Evolutionary conservation across 2,797 vertebrate species (phyloP).

Genomic region (Silurus lanzhouensis): DNA sequence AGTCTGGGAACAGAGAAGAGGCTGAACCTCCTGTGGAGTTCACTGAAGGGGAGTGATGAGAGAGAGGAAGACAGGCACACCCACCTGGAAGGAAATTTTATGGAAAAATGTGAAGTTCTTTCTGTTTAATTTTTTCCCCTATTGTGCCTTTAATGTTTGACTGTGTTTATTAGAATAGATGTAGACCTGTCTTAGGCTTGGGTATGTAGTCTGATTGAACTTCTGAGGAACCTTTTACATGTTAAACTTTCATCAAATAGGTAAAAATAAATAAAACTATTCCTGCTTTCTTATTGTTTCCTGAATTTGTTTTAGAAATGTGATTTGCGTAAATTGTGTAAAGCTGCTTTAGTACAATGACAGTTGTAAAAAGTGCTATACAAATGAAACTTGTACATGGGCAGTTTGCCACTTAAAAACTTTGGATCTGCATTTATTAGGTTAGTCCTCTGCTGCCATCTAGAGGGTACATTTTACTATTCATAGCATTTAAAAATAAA

Average conservation of each 20-base stretch:
- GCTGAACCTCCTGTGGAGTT: constrained; percentile 65
- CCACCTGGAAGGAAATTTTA: constrained; percentile 5
- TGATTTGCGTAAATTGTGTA: neutral
- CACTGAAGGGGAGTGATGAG: neutral
- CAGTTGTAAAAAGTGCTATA: no score
- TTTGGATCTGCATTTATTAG: neutral
- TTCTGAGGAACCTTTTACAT: neutral
- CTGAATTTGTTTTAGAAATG: neutral
- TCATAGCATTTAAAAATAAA: neutral
- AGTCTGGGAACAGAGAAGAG: constrained; percentile 92
- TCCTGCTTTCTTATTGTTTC: neutral
- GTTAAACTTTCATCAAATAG: neutral
- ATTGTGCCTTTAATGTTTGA: neutral
- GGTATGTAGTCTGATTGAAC: neutral
- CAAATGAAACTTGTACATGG: no score
- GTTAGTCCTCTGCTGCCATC: constrained; percentile 6
- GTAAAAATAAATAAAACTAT: neutral
- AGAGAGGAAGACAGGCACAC: constrained; percentile 1
- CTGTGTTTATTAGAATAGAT: neutral
- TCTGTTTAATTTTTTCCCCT: neutral
- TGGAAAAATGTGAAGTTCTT: neutral
- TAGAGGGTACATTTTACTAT: neutral
- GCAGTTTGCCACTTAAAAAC: neutral
- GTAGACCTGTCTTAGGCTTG: neutral
- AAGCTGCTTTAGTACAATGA: no score